Evolutionary conservation across 2,888 invertebrate species (phyloP).

Genomic region (Theretra japonica): DNA sequence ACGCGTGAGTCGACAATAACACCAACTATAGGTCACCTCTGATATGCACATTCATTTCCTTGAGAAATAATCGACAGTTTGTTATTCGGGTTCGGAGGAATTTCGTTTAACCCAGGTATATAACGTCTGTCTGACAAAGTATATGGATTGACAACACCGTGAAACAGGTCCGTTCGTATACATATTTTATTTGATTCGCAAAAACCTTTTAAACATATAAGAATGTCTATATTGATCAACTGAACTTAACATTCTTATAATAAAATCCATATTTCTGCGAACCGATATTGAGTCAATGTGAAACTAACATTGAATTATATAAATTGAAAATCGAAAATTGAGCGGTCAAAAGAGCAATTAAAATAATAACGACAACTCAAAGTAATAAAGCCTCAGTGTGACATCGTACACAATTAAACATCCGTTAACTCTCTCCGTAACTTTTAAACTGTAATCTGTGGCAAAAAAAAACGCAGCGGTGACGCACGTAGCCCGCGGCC

Average conservation of each 20-base stretch:
- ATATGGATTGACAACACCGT: too few species aligned
- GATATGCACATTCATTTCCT: neutral
- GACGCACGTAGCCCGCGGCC: conserved; percentile 17
- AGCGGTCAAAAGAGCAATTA: too few species aligned
- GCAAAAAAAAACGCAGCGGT: neutral
- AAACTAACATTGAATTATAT: too few species aligned
- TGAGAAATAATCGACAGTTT: neutral
- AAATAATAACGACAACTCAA: neutral
- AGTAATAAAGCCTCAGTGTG: neutral
- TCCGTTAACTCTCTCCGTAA: conserved; percentile 3
- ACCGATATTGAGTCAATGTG: too few species aligned
- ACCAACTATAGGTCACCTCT: neutral
- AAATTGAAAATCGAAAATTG: too few species aligned
- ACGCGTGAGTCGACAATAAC: conserved; percentile 65
- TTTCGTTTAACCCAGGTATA: neutral
- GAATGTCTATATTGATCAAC: too few species aligned
- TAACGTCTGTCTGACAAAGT: neutral
- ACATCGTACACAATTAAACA: neutral
- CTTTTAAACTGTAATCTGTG: conserved; percentile 8
- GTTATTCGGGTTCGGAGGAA: neutral
- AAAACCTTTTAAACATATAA: too few species aligned
- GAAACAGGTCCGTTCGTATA: too few species aligned
- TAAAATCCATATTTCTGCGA: too few species aligned
- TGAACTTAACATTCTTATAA: too few species aligned
- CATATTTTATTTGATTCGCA: too few species aligned